These are phyloP conservation scores for Torymus auratus DNA, from an alignment of 2,888 invertebrate species.

Conservation along the genomic window DNA sequence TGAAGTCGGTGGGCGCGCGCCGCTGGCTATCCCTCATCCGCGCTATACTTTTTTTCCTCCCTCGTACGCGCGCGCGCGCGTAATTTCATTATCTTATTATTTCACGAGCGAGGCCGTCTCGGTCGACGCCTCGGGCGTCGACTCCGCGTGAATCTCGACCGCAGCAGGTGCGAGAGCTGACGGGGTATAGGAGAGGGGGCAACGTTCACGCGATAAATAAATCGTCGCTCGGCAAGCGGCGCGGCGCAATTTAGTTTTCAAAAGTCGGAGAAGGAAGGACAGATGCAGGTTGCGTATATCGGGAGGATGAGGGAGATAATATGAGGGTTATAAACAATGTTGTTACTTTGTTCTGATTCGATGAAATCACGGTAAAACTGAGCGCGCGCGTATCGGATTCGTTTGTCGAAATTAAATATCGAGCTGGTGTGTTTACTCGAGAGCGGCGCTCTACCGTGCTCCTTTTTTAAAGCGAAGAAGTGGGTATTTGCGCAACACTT, in stretches of 20 bases:
- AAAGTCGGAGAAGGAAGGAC: not conserved
- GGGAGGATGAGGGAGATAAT: too few species aligned
- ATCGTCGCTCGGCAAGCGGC: constrained; percentile 9
- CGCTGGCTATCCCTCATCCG: too few species aligned
- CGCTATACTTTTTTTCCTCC: not conserved
- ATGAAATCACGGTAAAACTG: too few species aligned
- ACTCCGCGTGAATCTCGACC: not conserved
- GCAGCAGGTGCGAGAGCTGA: constrained; percentile 30
- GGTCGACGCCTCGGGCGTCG: constrained; percentile 1
- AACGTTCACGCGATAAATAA: constrained; percentile 35
- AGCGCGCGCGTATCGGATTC: too few species aligned
- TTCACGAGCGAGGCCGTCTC: constrained; percentile 15
- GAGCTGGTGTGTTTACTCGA: not conserved
- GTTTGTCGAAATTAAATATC: too few species aligned
- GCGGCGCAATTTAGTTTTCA: constrained; percentile 14
- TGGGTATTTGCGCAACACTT: not conserved
- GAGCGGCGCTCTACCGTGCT: too few species aligned
- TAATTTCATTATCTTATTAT: constrained; percentile 53
- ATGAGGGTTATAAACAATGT: too few species aligned
- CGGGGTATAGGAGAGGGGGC: not conserved
- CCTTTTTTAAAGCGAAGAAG: not conserved
- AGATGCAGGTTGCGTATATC: too few species aligned
- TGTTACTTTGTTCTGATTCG: too few species aligned
- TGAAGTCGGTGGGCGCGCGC: not conserved
- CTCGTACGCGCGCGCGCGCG: not conserved